phyloP scores from a whole-genome alignment of 1,140 invertebrate species.

The Lordiphosa collinella region DNA sequence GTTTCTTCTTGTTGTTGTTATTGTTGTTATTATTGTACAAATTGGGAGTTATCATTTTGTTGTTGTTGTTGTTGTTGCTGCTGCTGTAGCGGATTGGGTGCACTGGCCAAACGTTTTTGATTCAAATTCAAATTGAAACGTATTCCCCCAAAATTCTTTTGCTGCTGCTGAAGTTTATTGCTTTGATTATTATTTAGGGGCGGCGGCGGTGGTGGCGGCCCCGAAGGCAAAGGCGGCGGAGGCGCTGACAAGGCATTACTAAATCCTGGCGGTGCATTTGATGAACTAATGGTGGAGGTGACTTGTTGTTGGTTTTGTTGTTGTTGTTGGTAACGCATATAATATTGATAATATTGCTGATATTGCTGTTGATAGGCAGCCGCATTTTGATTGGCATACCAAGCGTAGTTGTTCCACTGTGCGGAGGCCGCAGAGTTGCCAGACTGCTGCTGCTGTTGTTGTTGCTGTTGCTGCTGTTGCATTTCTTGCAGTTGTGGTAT shows the following conservation, averaged over 20 bases:
- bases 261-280: conserved; percentile 75
- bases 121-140: conserved; percentile 79
- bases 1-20: conserved; percentile 84
- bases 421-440: conserved; percentile 26
- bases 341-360: conserved; percentile 74
- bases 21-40: conserved; percentile 51
- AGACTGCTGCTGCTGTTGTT: conserved; percentile 53
- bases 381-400: conserved; percentile 64
- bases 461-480: conserved; percentile 68
- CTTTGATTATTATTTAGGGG: conserved; percentile 32
- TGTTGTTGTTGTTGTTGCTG: conserved; percentile 76
- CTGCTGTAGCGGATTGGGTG: conserved; percentile 65
- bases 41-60: conserved; percentile 27
- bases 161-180: conserved; percentile 30
- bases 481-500: conserved; percentile 77
- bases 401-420: conserved; percentile 64
- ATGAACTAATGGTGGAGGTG: conserved; percentile 58
- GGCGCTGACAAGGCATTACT: conserved; percentile 58
- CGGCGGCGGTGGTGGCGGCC: conserved; percentile 64
- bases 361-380: conserved; percentile 70
- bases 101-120: conserved; percentile 66
- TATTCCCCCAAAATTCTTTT: conserved; percentile 76
- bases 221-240: conserved; percentile 62
- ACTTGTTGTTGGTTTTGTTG: conserved; percentile 61
- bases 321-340: conserved; percentile 69